Percentiles rank a stretch among this genome's conserved stretches.
Conservation (phyloP, 2,113 vertebrate genomes). For the Mobula hypostoma region DNA sequence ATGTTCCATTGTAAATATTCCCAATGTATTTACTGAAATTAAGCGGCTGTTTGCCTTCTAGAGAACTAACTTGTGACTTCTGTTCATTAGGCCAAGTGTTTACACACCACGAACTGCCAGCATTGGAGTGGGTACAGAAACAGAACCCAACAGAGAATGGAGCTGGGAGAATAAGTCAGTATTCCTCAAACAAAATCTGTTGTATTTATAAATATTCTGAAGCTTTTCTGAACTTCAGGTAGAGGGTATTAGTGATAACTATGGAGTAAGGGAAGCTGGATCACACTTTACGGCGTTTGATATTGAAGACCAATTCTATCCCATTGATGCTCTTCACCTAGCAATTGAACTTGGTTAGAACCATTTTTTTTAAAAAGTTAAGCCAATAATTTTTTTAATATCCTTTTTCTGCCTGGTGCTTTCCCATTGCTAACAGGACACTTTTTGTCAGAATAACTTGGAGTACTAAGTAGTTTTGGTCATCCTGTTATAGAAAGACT, state of each 20-base stretch:
- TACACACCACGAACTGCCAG: slow-evolving; percentile 51
- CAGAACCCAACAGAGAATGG: slow-evolving; percentile 39
- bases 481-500: no score
- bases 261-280: not conserved
- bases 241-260: not conserved
- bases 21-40: not conserved
- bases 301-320: no score
- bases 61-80: not conserved
- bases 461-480: no score
- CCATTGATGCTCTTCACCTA: no score
- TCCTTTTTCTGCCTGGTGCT: no score
- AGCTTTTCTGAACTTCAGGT: not conserved
- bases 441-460: no score
- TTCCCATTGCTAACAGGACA: no score
- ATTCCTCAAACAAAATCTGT: not conserved
- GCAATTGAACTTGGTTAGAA: no score
- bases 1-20: not conserved
- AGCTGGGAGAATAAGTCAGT: slow-evolving; percentile 21
- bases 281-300: no score
- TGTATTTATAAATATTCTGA: not conserved
- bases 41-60: not conserved
- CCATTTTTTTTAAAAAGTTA: no score
- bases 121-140: slow-evolving; percentile 70
- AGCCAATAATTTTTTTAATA: no score
- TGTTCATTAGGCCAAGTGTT: not conserved